Base-by-base conservation (phyloP, 2,113 vertebrate species). In the Corythaixoides concolor region DNA sequence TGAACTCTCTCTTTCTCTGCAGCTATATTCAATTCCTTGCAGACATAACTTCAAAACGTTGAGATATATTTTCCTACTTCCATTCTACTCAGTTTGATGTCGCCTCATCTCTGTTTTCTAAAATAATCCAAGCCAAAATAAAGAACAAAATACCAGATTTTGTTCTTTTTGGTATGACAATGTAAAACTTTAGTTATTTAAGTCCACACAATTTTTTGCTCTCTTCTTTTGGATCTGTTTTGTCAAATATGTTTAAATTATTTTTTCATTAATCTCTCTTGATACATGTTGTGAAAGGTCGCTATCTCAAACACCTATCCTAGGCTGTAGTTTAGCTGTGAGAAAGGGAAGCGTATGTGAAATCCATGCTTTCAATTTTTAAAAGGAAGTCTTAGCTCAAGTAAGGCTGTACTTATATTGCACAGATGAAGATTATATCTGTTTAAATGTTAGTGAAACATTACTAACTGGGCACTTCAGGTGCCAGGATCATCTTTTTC, bases 1-100 rank as follows among this genome's bases (percentile, higher is more conserved):
- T 0, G 0, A 26, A 10, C 4, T 15, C 10, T 50, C 2, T 49
- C n/a, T 67, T 50, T 60, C 37, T 20, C 50, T 47, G n/a, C 22
- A 67, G 52, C 8, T 58, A 2, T 45, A 59, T 84, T 77, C 5
- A 56, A 35, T 59, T 81, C 41, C 22, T 93, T 85, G 24, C 20
- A 52, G 13, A 12, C 27, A 50, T 67, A 75, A 43, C 20, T 89
- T 67, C 21, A 89, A 84, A 77, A 73, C 53, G 11, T 3, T 64
- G 32, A 69, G 17, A 35, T 39, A 37, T 37, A 62, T n/a, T 80
- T 89, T 73, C 7, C 6, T 89, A 49, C n/a, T 6, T 89, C 12
- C 19, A 15, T 56, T 39, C 11, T 59, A 10, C 5, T 3, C 11
- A n/a, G 15, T 64, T 64, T 91, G 27, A 68, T 39, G 15, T 76